Conservation (phyloP, 1,140 invertebrate genomes). For the Helicorthomorpha holstii region DNA sequence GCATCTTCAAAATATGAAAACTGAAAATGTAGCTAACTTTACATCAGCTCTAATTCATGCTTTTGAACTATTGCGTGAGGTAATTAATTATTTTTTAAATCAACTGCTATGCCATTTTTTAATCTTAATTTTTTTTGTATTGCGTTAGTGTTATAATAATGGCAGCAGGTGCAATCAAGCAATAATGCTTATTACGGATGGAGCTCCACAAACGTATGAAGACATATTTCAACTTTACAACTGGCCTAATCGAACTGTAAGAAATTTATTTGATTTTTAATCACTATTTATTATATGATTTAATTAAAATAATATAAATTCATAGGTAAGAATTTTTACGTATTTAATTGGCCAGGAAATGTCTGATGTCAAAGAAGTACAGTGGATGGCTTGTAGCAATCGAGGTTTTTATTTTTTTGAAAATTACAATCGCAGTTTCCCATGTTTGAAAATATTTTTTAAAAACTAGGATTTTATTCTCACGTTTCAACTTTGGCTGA, state of each 20-base stretch:
- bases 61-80: constrained; percentile 64
- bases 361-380: constrained; percentile 72
- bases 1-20: constrained; percentile 32
- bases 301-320: not conserved
- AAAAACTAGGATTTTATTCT: constrained; percentile 29
- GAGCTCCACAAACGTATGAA: constrained; percentile 81
- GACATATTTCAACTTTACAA: constrained; percentile 81
- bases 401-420: constrained; percentile 41
- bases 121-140: not conserved
- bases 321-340: constrained; percentile 80
- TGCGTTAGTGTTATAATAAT: constrained; percentile 19
- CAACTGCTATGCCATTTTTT: not conserved
- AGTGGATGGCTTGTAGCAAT: constrained; percentile 95
- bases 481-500: constrained; percentile 33
- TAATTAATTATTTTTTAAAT: constrained; percentile 22
- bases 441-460: constrained; percentile 3
- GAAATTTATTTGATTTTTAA: constrained; percentile 16
- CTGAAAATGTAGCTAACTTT: constrained; percentile 86
- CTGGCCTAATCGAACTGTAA: constrained; percentile 44
- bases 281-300: constrained; percentile 4
- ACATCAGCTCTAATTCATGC: constrained; percentile 71
- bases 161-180: constrained; percentile 88
- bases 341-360: constrained; percentile 93
- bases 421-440: not conserved
- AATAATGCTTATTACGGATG: constrained; percentile 97